Percentiles rank a stretch among this genome's conserved stretches.
Conservation (phyloP, 1,140 invertebrate genomes). For the Scaptomyza hsui region DNA sequence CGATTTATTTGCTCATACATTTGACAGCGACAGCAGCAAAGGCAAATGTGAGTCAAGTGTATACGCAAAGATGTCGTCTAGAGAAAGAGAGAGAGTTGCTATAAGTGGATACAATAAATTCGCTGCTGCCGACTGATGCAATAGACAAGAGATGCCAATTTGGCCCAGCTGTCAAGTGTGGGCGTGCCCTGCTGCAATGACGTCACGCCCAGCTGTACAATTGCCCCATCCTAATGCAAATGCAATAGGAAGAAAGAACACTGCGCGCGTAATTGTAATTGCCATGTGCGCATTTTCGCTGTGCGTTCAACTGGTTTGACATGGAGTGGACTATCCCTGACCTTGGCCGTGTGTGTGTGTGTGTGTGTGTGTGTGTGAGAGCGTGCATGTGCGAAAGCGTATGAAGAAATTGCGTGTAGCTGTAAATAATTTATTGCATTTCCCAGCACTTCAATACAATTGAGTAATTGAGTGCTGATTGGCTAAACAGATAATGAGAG, state of each 20-base stretch:
- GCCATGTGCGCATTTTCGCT: slow-evolving; percentile 19
- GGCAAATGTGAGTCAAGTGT: slow-evolving; percentile 76
- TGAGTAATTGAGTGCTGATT: slow-evolving; percentile 19
- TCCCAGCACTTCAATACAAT: slow-evolving; percentile 13
- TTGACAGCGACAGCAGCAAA: slow-evolving; percentile 11
- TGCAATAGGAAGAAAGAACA: slow-evolving; percentile 9
- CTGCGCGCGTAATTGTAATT: slow-evolving; percentile 25
- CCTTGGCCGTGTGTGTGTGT: background rate
- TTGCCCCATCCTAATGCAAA: slow-evolving; percentile 3
- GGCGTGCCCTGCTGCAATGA: slow-evolving; percentile 8
- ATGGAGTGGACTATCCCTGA: slow-evolving; percentile 5
- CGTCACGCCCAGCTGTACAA: slow-evolving; percentile 27
- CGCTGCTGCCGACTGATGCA: slow-evolving; percentile 24
- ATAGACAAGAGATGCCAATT: slow-evolving; percentile 30
- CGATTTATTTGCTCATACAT: slow-evolving; percentile 1
- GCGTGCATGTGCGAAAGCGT: background rate
- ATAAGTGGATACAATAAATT: slow-evolving; percentile 22
- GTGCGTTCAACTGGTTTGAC: background rate
- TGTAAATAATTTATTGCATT: slow-evolving; percentile 33
- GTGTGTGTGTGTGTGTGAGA: background rate
- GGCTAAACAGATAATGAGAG: slow-evolving; percentile 15
- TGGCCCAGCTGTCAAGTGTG: slow-evolving; percentile 4
- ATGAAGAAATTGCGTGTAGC: slow-evolving; percentile 4
- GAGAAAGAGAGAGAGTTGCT: background rate
- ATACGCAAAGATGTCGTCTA: slow-evolving; percentile 43